phyloP scores from a whole-genome alignment of 2,888 invertebrate species.

The Elgonia sp. region DNA sequence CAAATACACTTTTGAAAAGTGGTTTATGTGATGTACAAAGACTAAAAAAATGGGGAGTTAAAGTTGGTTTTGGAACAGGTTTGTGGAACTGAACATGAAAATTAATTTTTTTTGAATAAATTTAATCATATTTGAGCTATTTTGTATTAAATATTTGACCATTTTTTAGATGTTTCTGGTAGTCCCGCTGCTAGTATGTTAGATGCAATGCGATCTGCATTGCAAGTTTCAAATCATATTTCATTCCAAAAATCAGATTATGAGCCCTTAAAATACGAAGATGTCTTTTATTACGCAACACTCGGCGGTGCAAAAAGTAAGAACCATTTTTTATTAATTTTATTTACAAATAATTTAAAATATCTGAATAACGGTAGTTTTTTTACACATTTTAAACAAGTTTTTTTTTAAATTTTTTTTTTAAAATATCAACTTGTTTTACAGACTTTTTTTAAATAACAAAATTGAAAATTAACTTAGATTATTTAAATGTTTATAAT shows the following conservation, averaged over 20 bases:
- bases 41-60: conserved; percentile 89
- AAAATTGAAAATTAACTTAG: no score
- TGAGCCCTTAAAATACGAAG: conserved; percentile 90
- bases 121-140: background rate
- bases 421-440: no score
- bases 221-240: conserved; percentile 92
- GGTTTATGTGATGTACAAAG: conserved; percentile 93
- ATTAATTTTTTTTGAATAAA: background rate
- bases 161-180: conserved; percentile 92
- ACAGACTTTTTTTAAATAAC: no score
- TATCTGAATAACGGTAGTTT: no score
- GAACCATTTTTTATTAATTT: conserved; percentile 32
- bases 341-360: background rate
- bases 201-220: conserved; percentile 91
- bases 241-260: conserved; percentile 88
- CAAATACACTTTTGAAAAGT: conserved; percentile 93
- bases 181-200: conserved; percentile 93
- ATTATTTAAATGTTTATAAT: no score
- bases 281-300: conserved; percentile 95
- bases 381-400: no score
- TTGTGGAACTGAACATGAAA: background rate
- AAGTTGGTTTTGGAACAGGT: conserved; percentile 96
- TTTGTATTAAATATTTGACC: background rate
- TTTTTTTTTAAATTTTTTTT: no score
- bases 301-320: conserved; percentile 91